These are phyloP conservation scores for Microtus oregoni DNA, from an alignment of 2,113 vertebrate species.

Conservation along the genomic window DNA sequence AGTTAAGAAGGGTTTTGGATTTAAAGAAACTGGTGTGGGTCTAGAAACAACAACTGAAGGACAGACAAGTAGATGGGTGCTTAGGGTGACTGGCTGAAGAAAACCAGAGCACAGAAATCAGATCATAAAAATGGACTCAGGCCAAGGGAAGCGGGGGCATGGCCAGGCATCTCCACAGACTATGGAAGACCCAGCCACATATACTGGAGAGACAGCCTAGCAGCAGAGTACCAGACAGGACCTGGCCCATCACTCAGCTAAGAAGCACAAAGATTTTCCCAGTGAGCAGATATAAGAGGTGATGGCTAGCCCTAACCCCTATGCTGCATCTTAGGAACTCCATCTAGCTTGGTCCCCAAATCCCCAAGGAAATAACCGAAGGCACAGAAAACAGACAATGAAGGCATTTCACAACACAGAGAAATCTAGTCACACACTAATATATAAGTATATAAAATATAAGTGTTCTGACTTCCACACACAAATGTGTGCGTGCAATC, in stretches of 20 bases:
- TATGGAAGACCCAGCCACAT: neutral
- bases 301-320: neutral
- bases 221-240: neutral
- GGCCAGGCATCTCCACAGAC: neutral
- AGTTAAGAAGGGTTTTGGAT: neutral
- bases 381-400: neutral
- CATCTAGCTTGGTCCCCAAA: neutral
- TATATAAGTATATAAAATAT: neutral
- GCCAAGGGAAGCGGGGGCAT: neutral
- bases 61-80: fast-evolving
- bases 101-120: neutral
- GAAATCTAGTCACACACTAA: neutral
- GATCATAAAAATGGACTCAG: too few species aligned
- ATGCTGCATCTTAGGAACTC: neutral
- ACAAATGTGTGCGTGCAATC: neutral
- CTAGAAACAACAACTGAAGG: neutral
- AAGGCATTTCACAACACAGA: neutral
- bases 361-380: neutral
- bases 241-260: neutral
- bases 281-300: neutral
- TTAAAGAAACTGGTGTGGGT: neutral
- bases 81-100: neutral
- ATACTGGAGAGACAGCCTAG: neutral
- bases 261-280: neutral
- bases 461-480: too few species aligned